Evolutionary conservation across 2,113 vertebrate genomes (phyloP).

Genomic region (Aegithalos caudatus): DNA sequence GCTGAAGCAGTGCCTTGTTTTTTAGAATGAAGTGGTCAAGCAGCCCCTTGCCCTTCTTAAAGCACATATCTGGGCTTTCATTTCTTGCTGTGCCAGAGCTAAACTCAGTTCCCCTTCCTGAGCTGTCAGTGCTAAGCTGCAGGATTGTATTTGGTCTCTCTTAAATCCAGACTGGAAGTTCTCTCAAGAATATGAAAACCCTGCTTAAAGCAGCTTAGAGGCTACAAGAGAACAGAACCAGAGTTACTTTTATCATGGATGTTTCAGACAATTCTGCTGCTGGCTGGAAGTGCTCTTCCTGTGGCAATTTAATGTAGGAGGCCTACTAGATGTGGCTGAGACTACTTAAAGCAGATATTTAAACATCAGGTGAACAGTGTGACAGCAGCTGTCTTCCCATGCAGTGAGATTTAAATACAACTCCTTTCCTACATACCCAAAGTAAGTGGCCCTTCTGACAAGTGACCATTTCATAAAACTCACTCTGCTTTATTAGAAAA

Average conservation of each 20-base stretch:
- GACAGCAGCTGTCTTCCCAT: not conserved
- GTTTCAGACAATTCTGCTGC: not conserved
- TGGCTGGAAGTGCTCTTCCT: not conserved
- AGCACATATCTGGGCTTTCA: not conserved
- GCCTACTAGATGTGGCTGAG: not conserved
- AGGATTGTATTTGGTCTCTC: not conserved
- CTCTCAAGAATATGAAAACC: not conserved
- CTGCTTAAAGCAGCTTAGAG: not conserved
- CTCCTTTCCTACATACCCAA: accelerated
- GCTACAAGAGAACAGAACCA: not conserved
- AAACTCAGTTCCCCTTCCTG: not conserved
- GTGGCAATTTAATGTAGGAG: not conserved
- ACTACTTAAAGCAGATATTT: not conserved
- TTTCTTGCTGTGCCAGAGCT: not conserved
- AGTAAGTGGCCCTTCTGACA: not conserved
- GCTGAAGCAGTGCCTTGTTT: not conserved
- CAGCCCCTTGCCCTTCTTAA: not conserved
- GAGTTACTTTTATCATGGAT: not conserved
- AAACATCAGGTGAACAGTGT: not conserved
- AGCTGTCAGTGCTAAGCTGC: not conserved
- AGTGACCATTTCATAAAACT: not conserved
- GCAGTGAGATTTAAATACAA: not conserved
- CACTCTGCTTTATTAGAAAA: conserved; percentile 52
- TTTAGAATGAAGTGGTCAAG: not conserved
- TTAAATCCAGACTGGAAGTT: not conserved